phyloP scores from a whole-genome alignment of 2,888 invertebrate genomes.

The Anthrax anthrax region DNA sequence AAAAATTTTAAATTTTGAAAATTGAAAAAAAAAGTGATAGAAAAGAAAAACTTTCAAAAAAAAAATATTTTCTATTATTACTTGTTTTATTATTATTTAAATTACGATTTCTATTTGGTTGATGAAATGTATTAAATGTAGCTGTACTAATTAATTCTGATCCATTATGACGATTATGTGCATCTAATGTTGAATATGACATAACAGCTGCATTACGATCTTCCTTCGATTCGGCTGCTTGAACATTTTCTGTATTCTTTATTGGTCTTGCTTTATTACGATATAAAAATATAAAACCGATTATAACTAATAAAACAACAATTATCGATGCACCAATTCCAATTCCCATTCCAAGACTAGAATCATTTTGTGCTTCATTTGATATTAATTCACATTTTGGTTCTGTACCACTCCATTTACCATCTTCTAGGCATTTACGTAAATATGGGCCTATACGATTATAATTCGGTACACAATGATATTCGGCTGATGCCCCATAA shows the following conservation, averaged over 20 bases:
- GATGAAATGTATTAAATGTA: conserved; percentile 33
- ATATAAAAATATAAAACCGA: conserved; percentile 68
- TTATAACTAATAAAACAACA: conserved; percentile 58
- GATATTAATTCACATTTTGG: conserved; percentile 62
- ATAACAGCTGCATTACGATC: conserved; percentile 77
- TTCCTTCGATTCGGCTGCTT: conserved; percentile 73
- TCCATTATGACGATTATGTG: conserved; percentile 32
- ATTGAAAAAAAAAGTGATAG: no score
- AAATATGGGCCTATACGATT: conserved; percentile 69
- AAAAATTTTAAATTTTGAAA: no score
- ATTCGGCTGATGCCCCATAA: conserved; percentile 74
- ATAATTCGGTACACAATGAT: conserved; percentile 75
- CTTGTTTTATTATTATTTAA: conserved; percentile 7
- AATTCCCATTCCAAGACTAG: conserved; percentile 62
- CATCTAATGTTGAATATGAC: conserved; percentile 74
- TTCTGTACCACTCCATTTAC: conserved; percentile 75
- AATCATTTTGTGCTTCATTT: conserved; percentile 56
- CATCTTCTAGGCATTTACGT: conserved; percentile 70
- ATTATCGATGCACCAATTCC: conserved; percentile 75
- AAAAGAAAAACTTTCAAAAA: no score
- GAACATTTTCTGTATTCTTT: conserved; percentile 77
- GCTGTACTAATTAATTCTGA: conserved; percentile 28
- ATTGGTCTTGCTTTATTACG: conserved; percentile 72
- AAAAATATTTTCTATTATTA: not conserved
- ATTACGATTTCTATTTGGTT: conserved; percentile 3